phyloP scores from a whole-genome alignment of 2,888 invertebrate species.

The Resseliella maxima region DNA sequence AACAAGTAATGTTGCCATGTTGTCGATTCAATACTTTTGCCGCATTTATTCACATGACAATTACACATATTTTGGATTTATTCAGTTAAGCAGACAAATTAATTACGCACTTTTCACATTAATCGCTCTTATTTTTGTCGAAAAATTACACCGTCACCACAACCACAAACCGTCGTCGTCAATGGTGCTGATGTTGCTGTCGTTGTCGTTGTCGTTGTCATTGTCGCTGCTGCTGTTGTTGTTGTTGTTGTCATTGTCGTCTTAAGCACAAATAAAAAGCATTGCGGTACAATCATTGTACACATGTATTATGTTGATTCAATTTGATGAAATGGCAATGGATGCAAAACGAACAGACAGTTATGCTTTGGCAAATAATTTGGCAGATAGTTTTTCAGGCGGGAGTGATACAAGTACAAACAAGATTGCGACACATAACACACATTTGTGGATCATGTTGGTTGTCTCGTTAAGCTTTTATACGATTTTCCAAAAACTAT shows the following conservation, averaged over 20 bases:
- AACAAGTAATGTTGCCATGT: background rate
- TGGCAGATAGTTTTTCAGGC: background rate
- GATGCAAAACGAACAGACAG: background rate
- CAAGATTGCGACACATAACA: background rate
- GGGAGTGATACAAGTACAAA: background rate
- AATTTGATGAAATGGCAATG: background rate
- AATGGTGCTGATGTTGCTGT: too few relatives aligned
- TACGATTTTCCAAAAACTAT: background rate
- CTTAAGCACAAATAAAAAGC: background rate
- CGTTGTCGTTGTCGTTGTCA: too few relatives aligned
- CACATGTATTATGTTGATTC: background rate
- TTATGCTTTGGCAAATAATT: background rate
- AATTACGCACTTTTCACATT: slow-evolving; percentile 51
- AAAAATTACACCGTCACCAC: slow-evolving; percentile 45
- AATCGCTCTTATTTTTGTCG: slow-evolving; percentile 15
- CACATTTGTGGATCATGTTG: background rate
- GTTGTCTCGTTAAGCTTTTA: background rate
- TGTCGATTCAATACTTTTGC: background rate
- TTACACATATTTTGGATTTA: slow-evolving; percentile 41
- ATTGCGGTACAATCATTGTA: background rate
- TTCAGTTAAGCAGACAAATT: slow-evolving; percentile 53
- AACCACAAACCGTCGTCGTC: background rate
- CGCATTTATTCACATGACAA: slow-evolving; percentile 25
- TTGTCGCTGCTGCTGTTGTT: too few relatives aligned
- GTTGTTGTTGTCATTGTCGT: too few relatives aligned